Evolutionary conservation across 2,797 vertebrate genomes (phyloP).

Genomic region (Peromyscus aztecus): DNA sequence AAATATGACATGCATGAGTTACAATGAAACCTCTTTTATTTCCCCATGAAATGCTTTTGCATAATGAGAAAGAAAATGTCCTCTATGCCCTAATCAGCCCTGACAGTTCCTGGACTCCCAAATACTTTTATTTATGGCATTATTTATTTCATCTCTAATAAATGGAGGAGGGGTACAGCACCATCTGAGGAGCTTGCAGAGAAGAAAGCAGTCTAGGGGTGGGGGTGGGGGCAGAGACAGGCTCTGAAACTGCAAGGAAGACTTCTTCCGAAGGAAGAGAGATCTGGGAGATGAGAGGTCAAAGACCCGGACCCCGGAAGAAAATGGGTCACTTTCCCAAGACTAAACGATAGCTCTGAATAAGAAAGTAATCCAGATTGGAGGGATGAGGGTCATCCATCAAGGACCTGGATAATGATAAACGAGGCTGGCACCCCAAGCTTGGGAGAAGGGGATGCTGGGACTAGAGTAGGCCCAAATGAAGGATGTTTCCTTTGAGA

Average conservation of each 20-base stretch:
- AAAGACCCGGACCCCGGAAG: neutral
- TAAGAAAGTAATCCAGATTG: conserved; percentile 36
- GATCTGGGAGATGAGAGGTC: conserved; percentile 20
- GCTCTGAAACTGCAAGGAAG: neutral
- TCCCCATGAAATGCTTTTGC: conserved; percentile 87
- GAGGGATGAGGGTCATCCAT: neutral
- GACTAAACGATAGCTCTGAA: conserved; percentile 46
- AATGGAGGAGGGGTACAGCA: conserved; percentile 49
- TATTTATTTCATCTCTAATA: conserved; percentile 85
- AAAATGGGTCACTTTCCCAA: conserved; percentile 54
- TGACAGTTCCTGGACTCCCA: conserved; percentile 87
- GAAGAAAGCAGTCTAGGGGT: neutral
- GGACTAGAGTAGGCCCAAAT: neutral
- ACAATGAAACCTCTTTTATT: conserved; percentile 87
- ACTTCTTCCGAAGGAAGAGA: neutral
- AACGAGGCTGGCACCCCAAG: neutral
- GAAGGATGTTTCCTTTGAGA: neutral
- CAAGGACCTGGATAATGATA: neutral
- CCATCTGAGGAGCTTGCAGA: conserved; percentile 53
- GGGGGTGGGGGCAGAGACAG: neutral
- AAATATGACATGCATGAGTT: conserved; percentile 88
- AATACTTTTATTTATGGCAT: conserved; percentile 88
- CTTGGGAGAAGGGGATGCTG: neutral
- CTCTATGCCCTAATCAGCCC: conserved; percentile 88
- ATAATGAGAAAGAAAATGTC: conserved; percentile 90